These are phyloP conservation scores for Clostera curtula DNA, from an alignment of 2,888 invertebrate species.

Conservation along the genomic window DNA sequence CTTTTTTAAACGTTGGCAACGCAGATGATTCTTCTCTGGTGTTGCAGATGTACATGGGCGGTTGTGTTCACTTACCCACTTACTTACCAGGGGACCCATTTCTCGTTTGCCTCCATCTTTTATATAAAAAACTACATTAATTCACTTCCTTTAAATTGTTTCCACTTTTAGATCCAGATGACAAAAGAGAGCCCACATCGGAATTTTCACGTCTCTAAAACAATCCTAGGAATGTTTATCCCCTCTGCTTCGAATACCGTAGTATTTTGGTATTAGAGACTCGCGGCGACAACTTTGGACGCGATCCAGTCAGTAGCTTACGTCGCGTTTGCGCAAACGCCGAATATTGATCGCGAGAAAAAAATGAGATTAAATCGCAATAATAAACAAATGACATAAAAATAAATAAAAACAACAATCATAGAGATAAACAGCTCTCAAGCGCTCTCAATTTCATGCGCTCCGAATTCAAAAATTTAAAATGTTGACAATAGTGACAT, in stretches of 20 bases:
- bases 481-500: conserved; percentile 3
- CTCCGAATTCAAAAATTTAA: conserved; percentile 2
- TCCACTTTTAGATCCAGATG: conserved; percentile 16
- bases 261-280: conserved; percentile 65
- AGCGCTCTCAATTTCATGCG: too few species aligned
- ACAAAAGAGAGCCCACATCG: conserved; percentile 24
- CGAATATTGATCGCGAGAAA: conserved; percentile 24
- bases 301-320: conserved; percentile 57
- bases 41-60: too few species aligned
- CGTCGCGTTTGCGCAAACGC: conserved; percentile 39
- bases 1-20: too few species aligned
- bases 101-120: too few species aligned
- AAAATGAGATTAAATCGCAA: conserved; percentile 17
- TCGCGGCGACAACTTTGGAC: conserved; percentile 69
- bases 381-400: conserved; percentile 12
- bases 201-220: conserved; percentile 28
- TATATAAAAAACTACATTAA: too few species aligned
- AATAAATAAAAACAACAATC: neutral
- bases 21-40: too few species aligned
- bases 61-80: too few species aligned
- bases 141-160: too few species aligned
- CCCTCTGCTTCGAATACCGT: conserved; percentile 53
- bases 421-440: neutral
- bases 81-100: too few species aligned
- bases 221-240: conserved; percentile 48